Conservation (phyloP, 2,113 vertebrate genomes). For the Saiga tatarica region DNA sequence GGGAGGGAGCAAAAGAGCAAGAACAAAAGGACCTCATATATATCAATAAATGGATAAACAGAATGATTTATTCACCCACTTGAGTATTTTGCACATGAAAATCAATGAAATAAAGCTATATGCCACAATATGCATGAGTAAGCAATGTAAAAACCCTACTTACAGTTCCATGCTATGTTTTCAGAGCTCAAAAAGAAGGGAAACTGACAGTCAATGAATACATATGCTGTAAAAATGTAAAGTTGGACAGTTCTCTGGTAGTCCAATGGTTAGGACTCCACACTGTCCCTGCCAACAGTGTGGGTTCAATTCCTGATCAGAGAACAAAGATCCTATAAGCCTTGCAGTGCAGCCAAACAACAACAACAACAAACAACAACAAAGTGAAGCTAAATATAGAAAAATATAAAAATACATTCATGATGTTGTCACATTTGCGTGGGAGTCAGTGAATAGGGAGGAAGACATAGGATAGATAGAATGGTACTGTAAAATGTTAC, state of each 20-base stretch:
- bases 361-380: not conserved
- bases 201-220: not conserved
- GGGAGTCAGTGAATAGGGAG: too few species aligned
- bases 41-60: not conserved
- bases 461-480: not conserved
- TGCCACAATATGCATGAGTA: not conserved
- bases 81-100: not conserved
- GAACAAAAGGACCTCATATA: not conserved
- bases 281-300: rapidly evolving
- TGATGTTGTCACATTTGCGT: not conserved
- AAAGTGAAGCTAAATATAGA: not conserved
- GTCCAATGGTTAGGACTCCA: not conserved
- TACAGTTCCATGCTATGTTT: not conserved
- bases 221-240: not conserved
- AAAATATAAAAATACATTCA: not conserved
- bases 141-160: not conserved
- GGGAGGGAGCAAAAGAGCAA: not conserved
- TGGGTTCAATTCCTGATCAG: not conserved
- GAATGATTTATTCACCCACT: not conserved
- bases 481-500: not conserved
- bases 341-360: not conserved
- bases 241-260: not conserved
- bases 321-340: not conserved
- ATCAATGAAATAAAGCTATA: not conserved
- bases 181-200: not conserved